Conservation (phyloP, 2,797 vertebrate species). For the Melopsittacus undulatus region DNA sequence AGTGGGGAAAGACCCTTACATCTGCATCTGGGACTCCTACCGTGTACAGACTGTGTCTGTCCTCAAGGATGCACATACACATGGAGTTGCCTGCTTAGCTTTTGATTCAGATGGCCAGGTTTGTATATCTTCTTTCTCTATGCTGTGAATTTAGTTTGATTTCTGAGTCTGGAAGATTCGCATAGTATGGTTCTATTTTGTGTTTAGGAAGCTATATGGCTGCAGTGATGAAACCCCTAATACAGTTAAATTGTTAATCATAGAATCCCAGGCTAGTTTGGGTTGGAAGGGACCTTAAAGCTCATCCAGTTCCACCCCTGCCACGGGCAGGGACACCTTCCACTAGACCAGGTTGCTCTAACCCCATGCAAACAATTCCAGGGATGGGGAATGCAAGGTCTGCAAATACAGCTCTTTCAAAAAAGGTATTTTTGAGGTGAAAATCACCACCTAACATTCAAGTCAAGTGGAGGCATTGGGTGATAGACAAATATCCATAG, state of each 20-base stretch:
- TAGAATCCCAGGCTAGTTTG: neutral
- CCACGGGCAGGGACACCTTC: neutral
- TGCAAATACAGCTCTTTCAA: neutral
- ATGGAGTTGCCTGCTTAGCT: constrained; percentile 92
- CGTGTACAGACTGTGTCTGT: constrained; percentile 90
- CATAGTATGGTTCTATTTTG: neutral
- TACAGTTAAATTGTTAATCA: neutral
- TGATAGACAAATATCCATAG: neutral
- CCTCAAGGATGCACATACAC: constrained; percentile 92
- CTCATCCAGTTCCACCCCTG: neutral
- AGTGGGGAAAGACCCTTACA: constrained; percentile 93
- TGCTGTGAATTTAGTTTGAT: neutral
- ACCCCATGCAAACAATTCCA: neutral
- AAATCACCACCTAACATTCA: neutral
- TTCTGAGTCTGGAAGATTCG: neutral
- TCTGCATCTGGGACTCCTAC: constrained; percentile 96
- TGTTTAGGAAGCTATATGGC: neutral
- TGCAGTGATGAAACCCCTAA: neutral
- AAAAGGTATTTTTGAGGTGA: neutral
- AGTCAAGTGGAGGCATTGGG: neutral
- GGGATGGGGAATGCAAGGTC: neutral
- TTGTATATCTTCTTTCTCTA: constrained; percentile 44
- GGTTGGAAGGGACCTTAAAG: neutral
- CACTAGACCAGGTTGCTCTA: neutral
- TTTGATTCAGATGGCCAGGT: constrained; percentile 96